These are phyloP conservation scores for Cyclura pinguis DNA, from an alignment of 2,797 vertebrate species.

Conservation along the genomic window DNA sequence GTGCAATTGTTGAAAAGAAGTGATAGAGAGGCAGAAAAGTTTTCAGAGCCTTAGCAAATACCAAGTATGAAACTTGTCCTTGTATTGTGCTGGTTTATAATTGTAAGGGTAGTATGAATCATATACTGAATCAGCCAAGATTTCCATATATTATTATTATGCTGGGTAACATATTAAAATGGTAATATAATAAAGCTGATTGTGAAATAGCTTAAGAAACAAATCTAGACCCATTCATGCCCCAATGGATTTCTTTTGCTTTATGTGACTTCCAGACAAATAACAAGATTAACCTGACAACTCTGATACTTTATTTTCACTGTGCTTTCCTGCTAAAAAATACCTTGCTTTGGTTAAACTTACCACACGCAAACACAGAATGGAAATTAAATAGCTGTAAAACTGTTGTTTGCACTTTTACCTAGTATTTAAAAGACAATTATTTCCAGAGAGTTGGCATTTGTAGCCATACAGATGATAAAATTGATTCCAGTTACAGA, in stretches of 20 bases:
- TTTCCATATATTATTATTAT: neutral
- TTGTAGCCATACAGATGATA: conserved; percentile 69
- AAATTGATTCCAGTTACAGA: conserved; percentile 76
- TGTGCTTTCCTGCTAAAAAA: conserved; percentile 42
- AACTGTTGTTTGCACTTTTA: conserved; percentile 72
- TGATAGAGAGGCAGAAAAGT: neutral
- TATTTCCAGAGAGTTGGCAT: conserved; percentile 77
- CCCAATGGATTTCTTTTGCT: conserved; percentile 33
- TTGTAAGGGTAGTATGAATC: neutral
- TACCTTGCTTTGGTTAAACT: conserved; percentile 61
- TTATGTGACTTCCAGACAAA: conserved; percentile 51
- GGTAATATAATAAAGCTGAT: conserved; percentile 13
- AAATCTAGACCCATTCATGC: conserved; percentile 3
- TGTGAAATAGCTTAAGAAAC: neutral
- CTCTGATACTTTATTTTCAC: conserved; percentile 36
- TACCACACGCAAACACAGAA: conserved; percentile 72
- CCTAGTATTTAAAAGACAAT: conserved; percentile 73
- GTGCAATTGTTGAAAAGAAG: neutral
- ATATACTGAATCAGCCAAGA: conserved; percentile 8
- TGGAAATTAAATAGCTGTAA: conserved; percentile 76
- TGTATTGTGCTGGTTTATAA: neutral
- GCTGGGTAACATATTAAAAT: neutral
- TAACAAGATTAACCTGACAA: conserved; percentile 35
- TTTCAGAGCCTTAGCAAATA: neutral
- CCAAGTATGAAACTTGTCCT: neutral